Base-by-base conservation (phyloP, 2,797 vertebrate species). In the Macroramphosus scolopax region DNA sequence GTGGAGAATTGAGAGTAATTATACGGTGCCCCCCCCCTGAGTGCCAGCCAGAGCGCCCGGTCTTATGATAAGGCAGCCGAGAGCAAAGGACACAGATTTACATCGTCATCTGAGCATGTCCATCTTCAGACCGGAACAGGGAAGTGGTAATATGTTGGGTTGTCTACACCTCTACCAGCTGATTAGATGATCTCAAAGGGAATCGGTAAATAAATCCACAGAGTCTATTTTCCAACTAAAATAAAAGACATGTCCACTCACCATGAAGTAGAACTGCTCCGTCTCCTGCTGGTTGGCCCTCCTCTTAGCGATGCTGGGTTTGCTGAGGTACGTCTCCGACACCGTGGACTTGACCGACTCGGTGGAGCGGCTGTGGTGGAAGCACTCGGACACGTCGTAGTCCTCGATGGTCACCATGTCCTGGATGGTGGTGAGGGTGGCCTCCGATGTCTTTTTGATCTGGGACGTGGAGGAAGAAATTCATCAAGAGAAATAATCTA, bases 391-490 rank as follows among this genome's bases (percentile, higher is more conserved):
- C 49, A 99, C 97, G 14, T 98, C 96, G 0, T 97, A 99, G 82
- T 98, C 96, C 75, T 99, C 97, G 1, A 98, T 95, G 51, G 96
- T 98, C 64, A 98, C 95, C 93, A 98, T 98, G 59, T 99, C 97
- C 78, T 98, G 96, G 81, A 99, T 93, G 2, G 97, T 98, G 78
- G 97, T 96, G 54, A 96, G 85, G 22, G 97, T 99, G 55, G 97
- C 97, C 85, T 99, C 97, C 0, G 94, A 95, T 0, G 97, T 98
- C 83, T 99, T 99, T 83, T 98, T 99, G 41, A 99, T 91, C 97
- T 98, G 73, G 4, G 63, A 7, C 13, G 18, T 3, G 38, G 6
- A 38, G 25, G 8, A 14, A 32, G 9, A 13, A 6, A 70, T 60
- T n/a, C n/a, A n/a, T n/a, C n/a, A n/a, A n/a, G n/a, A n/a, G n/a